Percentiles rank a stretch among this genome's conserved stretches.
Evolutionary conservation across 1,140 invertebrate species (phyloP).

Genomic region (Brachionus manjavacas): DNA sequence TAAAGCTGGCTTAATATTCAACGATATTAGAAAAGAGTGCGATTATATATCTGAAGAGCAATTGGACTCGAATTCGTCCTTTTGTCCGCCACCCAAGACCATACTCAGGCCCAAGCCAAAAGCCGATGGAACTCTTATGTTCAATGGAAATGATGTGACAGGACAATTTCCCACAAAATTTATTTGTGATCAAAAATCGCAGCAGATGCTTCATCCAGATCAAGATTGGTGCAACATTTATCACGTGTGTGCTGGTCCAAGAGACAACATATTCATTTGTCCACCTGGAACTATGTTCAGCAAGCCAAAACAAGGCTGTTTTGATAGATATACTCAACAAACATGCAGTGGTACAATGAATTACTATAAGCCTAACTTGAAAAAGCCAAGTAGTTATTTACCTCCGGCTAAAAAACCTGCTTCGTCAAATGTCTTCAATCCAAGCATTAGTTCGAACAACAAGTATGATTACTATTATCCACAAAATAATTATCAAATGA

Average conservation of each 20-base stretch:
- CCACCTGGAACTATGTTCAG: conserved; percentile 42
- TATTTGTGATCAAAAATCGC: conserved; percentile 17
- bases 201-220: not conserved
- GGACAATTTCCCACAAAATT: conserved; percentile 37
- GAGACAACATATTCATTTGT: conserved; percentile 43
- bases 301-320: conserved; percentile 38
- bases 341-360: not conserved
- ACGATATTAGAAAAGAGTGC: conserved; percentile 28
- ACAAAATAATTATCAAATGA: conserved; percentile 13
- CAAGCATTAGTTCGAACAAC: not conserved
- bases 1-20: conserved; percentile 41
- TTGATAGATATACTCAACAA: conserved; percentile 9
- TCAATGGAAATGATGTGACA: conserved; percentile 32
- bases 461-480: not conserved
- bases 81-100: conserved; percentile 28
- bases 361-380: conserved; percentile 41
- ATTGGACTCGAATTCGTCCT: conserved; percentile 2
- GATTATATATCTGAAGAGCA: conserved; percentile 34
- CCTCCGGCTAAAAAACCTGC: not conserved
- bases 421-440: conserved; percentile 17
- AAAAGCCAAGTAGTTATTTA: conserved; percentile 29
- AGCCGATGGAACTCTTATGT: conserved; percentile 26
- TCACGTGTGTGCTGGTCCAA: conserved; percentile 32
- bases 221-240: conserved; percentile 43
- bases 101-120: conserved; percentile 37